phyloP scores from a whole-genome alignment of 2,888 invertebrate species.

The Xestia sexstrigata region DNA sequence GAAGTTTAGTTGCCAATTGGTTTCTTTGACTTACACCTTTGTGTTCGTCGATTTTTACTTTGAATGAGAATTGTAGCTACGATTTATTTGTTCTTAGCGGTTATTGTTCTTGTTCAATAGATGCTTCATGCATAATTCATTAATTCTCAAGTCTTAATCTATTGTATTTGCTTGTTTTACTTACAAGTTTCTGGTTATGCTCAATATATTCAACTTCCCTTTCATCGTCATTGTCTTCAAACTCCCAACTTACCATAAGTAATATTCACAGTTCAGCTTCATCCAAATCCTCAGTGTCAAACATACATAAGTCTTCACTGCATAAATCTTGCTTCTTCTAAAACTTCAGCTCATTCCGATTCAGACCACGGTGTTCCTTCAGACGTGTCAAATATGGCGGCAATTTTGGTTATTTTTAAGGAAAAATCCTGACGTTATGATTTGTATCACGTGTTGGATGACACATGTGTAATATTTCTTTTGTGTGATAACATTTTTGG shows the following conservation, averaged over 20 bases:
- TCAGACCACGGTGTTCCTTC: slow-evolving; percentile 64
- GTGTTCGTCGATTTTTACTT: not conserved
- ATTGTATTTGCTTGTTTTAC: not conserved
- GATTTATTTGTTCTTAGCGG: not conserved
- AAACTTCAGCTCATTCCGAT: slow-evolving; percentile 72
- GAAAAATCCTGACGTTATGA: slow-evolving; percentile 70
- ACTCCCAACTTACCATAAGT: slow-evolving; percentile 45
- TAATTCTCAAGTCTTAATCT: not conserved
- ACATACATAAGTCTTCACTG: slow-evolving; percentile 42
- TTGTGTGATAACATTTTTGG: slow-evolving; percentile 54
- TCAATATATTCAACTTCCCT: not conserved
- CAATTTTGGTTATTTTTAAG: slow-evolving; percentile 70
- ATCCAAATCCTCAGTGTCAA: slow-evolving; percentile 57
- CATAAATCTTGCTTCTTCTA: slow-evolving; percentile 53
- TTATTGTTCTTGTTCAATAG: not conserved
- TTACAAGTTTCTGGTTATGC: not conserved
- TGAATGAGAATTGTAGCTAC: not conserved
- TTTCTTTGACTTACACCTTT: slow-evolving; percentile 7
- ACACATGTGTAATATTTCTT: slow-evolving; percentile 63
- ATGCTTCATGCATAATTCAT: not conserved
- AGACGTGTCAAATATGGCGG: slow-evolving; percentile 77
- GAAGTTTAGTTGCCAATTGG: no score
- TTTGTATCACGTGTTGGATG: slow-evolving; percentile 72
- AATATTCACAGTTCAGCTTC: slow-evolving; percentile 50
- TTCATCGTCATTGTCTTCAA: slow-evolving; percentile 14